Base-by-base conservation (phyloP, 2,888 invertebrate species). In the Dinocampus coccinellae region DNA sequence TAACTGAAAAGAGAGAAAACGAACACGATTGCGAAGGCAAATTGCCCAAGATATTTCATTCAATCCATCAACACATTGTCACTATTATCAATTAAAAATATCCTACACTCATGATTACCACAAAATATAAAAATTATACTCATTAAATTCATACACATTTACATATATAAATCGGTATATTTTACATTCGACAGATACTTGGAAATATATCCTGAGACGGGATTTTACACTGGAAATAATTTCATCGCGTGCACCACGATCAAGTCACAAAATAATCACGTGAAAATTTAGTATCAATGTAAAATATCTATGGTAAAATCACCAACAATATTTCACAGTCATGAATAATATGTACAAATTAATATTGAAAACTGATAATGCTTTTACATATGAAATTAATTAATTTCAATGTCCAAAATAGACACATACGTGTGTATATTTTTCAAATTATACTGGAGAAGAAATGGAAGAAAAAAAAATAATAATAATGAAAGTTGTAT, bases 351-450 rank as follows among this genome's bases (percentile, higher is more conserved):
- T n/a, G n/a, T n/a, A n/a, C n/a, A n/a, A n/a, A n/a, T 29, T 29
- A 29, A 29, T 29, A 29, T 4, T 4, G 3, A 3, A 3, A 29
- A 4, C 11, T 42, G n/a, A 2, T 22, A 36, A 11, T 70, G 69
- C 70, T 73, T 70, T 74, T 74, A 68, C 70, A 70, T 34, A 72
- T 58, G 72, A 66, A 76, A 75, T 76, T 75, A 75, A 76, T 75
- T 66, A 60, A 55, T 36, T 60, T 57, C 36, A 29, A 66, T 47
- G 34, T 66, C 36, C 29, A 34, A 73, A 72, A 73, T 75, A 70
- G 70, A 69, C 60, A 68, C 68, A 69, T 72, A 73, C 73, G 68
- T 76, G 75, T 69, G 70, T 47, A 47, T 39, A n/a, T 4, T 39
- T 39, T 13, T n/a, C 11, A 11, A 39, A 39, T 39, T 1, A n/a